Evolutionary conservation across 2,888 invertebrate genomes (phyloP), one percentile per base, ranked within the genome.

Genomic region (Phlogophora meticulosa): DNA sequence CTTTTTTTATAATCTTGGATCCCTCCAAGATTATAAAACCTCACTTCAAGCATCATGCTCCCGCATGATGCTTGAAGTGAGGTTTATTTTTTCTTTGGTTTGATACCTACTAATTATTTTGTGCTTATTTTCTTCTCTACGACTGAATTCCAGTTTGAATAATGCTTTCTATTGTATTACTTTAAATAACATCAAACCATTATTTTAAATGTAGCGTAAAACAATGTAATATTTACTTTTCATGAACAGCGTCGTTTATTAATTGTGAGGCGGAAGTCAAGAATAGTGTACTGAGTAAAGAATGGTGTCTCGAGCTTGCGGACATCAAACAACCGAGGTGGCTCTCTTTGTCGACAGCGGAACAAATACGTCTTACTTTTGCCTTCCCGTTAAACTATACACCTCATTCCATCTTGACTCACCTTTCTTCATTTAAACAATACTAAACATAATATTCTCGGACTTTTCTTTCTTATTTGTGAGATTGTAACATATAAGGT

Each of bases 331-430:
- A 42, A 10, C 20, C 10, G 42, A 34, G 55, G n/a, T 28, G 20
- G 9, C 32, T 58, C 7, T 22, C 22, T n/a, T 46, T n/a, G 20
- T n/a, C 20, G n/a, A 38, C 20, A 7, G 20, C 7, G 13, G 36
- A 49, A 43, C 56, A 53, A 72, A 64, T 43, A 73, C 24, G 11
- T 57, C 38, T 32, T 15, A 38, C 20, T 62, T 36, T 43, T 24
- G 17, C 2, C 2, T 20, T 24, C 2, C 20, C 0, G 15, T 24
- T 61, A 7, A 22, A 13, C 20, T 46, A n/a, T 36, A 7, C 7
- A 20, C 0, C 43, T 45, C 34, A 43, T 15, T 43, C 17, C 10
- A 22, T 2, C 32, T 38, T 38, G 1, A 22, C 10, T n/a, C 36
- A 53, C 7, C 15, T 17, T 34, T 52, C 22, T 34, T 34, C 13